Base-by-base conservation (phyloP, 2,888 invertebrate species). In the Athripsodes cinereus region DNA sequence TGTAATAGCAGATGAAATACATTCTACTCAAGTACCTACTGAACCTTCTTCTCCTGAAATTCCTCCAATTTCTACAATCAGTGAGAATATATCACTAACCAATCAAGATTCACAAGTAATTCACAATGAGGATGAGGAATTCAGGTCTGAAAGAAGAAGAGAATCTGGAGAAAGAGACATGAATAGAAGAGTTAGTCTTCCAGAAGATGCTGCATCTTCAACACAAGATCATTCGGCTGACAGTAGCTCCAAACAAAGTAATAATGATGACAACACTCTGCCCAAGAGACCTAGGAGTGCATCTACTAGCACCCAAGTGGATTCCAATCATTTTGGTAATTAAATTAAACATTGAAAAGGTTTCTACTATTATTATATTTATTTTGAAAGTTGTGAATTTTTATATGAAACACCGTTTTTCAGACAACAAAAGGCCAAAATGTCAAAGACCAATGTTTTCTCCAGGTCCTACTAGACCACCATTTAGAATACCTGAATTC, bases 401-500 rank as follows among this genome's bases (percentile, higher is more conserved):
- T 52, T 10, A 52, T 26, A 21, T 44, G 16, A 22, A 35, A n/a
- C 21, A 26, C 10, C 20, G 21, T 46, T 53, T 20, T 40, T 40
- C 70, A 79, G 81, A 82, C 68, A 58, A 46, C 22, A 83, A 83
- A 69, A 78, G 82, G 47, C 76, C 84, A 31, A 88, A 75, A 76
- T 86, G 86, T 67, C 83, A 84, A 18, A 83, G 93, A 56, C 92
- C 94, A 55, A 93, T 95, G 90, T 95, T 95, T 74, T 94, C 92
- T 67, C 92, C 95, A 59, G 92, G 94, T 3, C 92, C 94, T 35
- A 91, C 94, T 56, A 83, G 93, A 66, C 96, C 95, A 20, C 96
- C 98, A 2, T 99, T 99, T 78, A 85, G 99, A 65, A 99, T 99
- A 72, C 99, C 99, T 21, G 99, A 99, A 78, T 99, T 99, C 79